These are phyloP conservation scores for Zaprionus tsacasi DNA, from an alignment of 1,140 invertebrate genomes.

Conservation along the genomic window DNA sequence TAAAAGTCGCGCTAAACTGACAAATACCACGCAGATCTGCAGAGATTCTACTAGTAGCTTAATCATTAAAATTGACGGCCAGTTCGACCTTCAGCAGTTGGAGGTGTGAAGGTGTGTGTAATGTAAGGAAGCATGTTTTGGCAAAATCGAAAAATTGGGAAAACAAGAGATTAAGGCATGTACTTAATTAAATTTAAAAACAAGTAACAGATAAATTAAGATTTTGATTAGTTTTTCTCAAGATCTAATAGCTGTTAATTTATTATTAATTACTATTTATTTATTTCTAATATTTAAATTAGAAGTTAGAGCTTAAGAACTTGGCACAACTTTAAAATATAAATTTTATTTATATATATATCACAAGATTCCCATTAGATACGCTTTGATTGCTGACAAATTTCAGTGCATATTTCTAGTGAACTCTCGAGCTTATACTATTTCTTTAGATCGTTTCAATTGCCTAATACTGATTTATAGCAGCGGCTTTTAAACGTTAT, in stretches of 20 bases:
- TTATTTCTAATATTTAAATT: too few relatives aligned
- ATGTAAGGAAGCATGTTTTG: slow-evolving; percentile 23
- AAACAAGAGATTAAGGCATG: neutral
- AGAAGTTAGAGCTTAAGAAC: too few relatives aligned
- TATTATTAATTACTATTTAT: too few relatives aligned
- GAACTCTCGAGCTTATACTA: neutral
- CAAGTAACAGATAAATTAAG: too few relatives aligned
- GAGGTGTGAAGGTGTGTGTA: neutral
- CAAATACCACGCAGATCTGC: slow-evolving; percentile 13
- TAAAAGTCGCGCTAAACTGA: slow-evolving; percentile 42
- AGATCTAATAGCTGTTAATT: too few relatives aligned
- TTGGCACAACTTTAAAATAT: neutral
- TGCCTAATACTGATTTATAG: slow-evolving; percentile 6
- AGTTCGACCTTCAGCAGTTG: slow-evolving; percentile 26
- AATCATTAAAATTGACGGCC: slow-evolving; percentile 19
- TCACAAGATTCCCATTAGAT: neutral
- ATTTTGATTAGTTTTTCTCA: too few relatives aligned
- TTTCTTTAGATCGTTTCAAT: neutral
- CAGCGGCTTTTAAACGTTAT: neutral
- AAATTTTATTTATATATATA: neutral
- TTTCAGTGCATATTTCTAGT: neutral
- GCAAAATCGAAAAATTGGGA: neutral
- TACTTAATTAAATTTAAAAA: too few relatives aligned
- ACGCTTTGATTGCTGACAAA: neutral
- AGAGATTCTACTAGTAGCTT: slow-evolving; percentile 10